Evolutionary conservation across 2,113 vertebrate genomes (phyloP), one percentile per base, ranked within the genome.

Genomic region (Octodon degus): DNA sequence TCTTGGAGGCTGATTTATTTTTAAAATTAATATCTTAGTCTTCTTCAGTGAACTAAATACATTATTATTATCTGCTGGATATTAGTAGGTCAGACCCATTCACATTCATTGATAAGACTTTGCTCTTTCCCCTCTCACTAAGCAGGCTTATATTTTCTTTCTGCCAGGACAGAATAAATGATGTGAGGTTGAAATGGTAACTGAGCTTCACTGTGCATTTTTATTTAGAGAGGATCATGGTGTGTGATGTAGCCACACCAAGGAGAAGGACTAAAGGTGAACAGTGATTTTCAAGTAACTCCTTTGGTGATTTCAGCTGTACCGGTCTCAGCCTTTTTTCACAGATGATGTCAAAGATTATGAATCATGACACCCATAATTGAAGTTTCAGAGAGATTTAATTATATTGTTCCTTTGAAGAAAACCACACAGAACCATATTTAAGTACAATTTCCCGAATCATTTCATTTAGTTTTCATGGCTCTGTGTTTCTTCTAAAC

Each of bases 381-480:
- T 74, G 77, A 62, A 92, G 74, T 94, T 87, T 96, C 91, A 58
- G 70, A 85, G 82, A 89, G 68, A 89, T 94, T 95, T 86, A 97
- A 97, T 97, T 97, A 89, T 89, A 81, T 95, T 97, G 96, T 95
- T 96, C 93, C 92, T 97, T 91, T 95, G 95, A 72, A 72, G 67
- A 72, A 55, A 91, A 92, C 74, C 95, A 95, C 86, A 37, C 65
- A 96, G 95, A 95, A 85, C 82, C 50, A 3, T 88, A 97, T 96
- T 98, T 97, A 96, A 86, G 40, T 94, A 80, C 90, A 93, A 97
- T 98, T 97, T 97, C 14, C 11, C 80, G 96, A 98, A 95, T 87
- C 22, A 93, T 95, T 95, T 84, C 91, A 95, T 96, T 97, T 34
- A n/a, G 1, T 96, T 98, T 97, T 97, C 88, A 37, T 60, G 47